These are phyloP conservation scores for Megaceryle alcyon DNA, from an alignment of 2,797 vertebrate species.

Conservation along the genomic window DNA sequence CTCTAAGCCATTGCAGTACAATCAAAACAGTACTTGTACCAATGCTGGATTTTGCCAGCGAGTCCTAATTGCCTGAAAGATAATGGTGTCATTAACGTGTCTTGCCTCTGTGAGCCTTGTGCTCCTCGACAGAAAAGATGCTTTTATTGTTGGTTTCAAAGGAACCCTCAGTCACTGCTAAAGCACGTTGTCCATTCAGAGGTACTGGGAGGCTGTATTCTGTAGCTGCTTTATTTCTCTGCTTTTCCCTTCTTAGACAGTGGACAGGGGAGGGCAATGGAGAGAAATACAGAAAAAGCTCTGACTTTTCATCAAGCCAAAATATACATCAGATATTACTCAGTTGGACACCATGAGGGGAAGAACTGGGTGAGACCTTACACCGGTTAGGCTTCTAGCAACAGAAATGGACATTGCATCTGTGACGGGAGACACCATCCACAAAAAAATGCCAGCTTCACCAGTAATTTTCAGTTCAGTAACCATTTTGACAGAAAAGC, in stretches of 20 bases:
- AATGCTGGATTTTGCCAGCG: neutral
- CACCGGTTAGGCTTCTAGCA: neutral
- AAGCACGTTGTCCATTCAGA: conserved; percentile 45
- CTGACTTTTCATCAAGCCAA: neutral
- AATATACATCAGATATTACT: neutral
- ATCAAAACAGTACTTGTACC: conserved; percentile 1
- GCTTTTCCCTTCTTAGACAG: neutral
- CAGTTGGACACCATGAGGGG: neutral
- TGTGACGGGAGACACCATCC: neutral
- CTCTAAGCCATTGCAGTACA: conserved; percentile 6
- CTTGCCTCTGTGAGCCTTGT: conserved; percentile 34
- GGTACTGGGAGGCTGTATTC: neutral
- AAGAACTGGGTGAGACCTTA: neutral
- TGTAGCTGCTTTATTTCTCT: neutral
- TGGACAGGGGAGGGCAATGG: neutral
- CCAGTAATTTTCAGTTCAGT: neutral
- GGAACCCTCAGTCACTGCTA: conserved; percentile 39
- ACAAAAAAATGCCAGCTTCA: neutral
- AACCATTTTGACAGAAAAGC: conserved; percentile 25
- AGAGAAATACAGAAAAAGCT: conserved; percentile 5
- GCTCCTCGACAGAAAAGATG: conserved; percentile 32
- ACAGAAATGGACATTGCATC: neutral
- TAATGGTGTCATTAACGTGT: conserved; percentile 66
- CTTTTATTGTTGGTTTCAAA: conserved; percentile 58
- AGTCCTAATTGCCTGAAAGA: conserved; percentile 62